Percentiles rank a stretch among this genome's conserved stretches.
phyloP scores from a whole-genome alignment of 2,797 vertebrate genomes.

The Lepilemur ruficaudatus region DNA sequence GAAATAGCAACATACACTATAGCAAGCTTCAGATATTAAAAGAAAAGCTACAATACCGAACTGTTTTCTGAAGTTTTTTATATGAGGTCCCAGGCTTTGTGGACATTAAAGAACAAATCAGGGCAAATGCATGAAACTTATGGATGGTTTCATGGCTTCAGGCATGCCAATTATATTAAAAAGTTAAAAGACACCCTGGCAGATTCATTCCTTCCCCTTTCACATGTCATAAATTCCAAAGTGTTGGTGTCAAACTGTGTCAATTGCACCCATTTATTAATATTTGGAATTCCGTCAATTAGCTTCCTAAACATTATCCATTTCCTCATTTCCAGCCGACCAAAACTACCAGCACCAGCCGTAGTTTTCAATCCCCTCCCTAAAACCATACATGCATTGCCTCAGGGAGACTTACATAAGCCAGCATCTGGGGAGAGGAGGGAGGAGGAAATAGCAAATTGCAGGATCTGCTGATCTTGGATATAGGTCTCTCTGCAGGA shows the following conservation, averaged over 20 bases:
- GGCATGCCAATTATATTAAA: constrained; percentile 38
- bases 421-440: neutral
- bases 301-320: constrained; percentile 51
- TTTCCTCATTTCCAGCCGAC: neutral
- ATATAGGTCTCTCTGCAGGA: constrained; percentile 63
- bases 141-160: neutral
- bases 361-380: neutral
- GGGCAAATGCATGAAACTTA: constrained; percentile 38
- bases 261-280: constrained; percentile 49
- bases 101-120: constrained; percentile 10
- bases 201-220: neutral
- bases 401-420: constrained; percentile 55
- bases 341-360: neutral
- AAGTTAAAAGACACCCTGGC: constrained; percentile 25
- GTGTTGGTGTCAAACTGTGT: constrained; percentile 56
- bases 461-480: constrained; percentile 63
- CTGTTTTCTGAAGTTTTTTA: constrained; percentile 40
- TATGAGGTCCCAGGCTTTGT: neutral
- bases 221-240: constrained; percentile 63
- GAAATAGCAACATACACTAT: neutral
- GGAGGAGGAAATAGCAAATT: constrained; percentile 56
- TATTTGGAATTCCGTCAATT: constrained; percentile 55
- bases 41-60: neutral
- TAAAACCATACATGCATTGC: neutral
- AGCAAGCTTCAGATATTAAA: constrained; percentile 39